These are phyloP conservation scores for Aculops lycopersici DNA, from an alignment of 1,140 invertebrate genomes.

Conservation along the genomic window DNA sequence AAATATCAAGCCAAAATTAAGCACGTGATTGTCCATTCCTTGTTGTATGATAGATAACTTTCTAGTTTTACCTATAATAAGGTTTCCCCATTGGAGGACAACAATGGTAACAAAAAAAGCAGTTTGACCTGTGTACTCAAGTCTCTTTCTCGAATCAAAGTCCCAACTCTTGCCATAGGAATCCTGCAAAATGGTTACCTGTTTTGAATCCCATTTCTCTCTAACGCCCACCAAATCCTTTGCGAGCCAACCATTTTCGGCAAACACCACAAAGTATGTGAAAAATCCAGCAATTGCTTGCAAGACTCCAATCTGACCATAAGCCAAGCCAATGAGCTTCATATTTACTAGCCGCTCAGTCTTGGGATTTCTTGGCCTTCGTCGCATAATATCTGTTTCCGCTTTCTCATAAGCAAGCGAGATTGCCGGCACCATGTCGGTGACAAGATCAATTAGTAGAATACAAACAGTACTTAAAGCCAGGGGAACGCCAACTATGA, in stretches of 20 bases:
- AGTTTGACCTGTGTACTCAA: conserved; percentile 31
- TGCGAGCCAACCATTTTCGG: conserved; percentile 83
- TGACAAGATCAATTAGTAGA: conserved; percentile 96
- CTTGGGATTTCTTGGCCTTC: conserved; percentile 26
- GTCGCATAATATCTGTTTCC: conserved; percentile 34
- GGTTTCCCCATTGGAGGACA: conserved; percentile 32
- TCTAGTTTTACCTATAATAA: conserved; percentile 32
- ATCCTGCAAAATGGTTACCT: conserved; percentile 76
- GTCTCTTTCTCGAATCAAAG: conserved; percentile 24
- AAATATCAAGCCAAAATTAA: conserved; percentile 40
- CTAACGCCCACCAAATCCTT: conserved; percentile 50
- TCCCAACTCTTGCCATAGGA: conserved; percentile 95
- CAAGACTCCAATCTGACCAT: conserved; percentile 96
- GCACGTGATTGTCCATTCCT: conserved; percentile 27
- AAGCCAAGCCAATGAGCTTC: conserved; percentile 33
- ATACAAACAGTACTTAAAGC: conserved; percentile 94
- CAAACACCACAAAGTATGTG: conserved; percentile 94
- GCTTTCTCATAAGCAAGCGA: conserved; percentile 32
- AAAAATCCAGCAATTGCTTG: conserved; percentile 97
- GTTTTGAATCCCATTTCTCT: conserved; percentile 77
- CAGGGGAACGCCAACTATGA: conserved; percentile 77
- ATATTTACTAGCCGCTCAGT: conserved; percentile 29
- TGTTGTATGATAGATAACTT: conserved; percentile 28
- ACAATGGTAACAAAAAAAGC: conserved; percentile 33
- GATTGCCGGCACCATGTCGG: conserved; percentile 62